These are phyloP conservation scores for Actinostola sp. DNA, from an alignment of 92 coral and sea anemone genomes.

Conservation along the genomic window DNA sequence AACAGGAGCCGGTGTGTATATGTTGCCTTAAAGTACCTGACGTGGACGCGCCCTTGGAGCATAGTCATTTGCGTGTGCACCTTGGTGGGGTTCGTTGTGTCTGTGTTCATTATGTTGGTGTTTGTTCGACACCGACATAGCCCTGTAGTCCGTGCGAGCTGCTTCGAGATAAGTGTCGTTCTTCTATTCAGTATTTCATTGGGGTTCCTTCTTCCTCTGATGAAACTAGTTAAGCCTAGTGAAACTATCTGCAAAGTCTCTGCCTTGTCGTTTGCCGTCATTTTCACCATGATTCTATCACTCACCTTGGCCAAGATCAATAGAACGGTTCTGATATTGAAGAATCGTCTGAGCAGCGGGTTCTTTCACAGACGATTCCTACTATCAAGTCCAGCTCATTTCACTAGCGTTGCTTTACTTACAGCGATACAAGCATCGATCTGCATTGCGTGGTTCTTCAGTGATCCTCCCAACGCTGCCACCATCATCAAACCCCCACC, in stretches of 20 bases:
- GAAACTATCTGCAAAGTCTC: slow-evolving; percentile 54
- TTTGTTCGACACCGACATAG: slow-evolving; percentile 63
- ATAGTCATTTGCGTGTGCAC: slow-evolving; percentile 43
- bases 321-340: slow-evolving; percentile 66
- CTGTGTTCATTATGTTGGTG: slow-evolving; percentile 46
- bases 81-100: slow-evolving; percentile 41
- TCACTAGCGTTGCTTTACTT: slow-evolving; percentile 39
- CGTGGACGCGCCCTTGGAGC: slow-evolving; percentile 66
- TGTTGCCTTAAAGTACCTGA: slow-evolving; percentile 59
- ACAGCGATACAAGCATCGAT: slow-evolving; percentile 53
- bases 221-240: slow-evolving; percentile 68
- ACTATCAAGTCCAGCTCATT: slow-evolving; percentile 46
- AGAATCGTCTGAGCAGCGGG: background rate
- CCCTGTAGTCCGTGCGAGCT: slow-evolving; percentile 83
- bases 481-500: slow-evolving; percentile 50
- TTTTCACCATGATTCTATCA: slow-evolving; percentile 59
- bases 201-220: slow-evolving; percentile 70
- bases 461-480: slow-evolving; percentile 38
- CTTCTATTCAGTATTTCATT: slow-evolving; percentile 61
- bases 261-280: slow-evolving; percentile 61
- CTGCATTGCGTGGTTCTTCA: slow-evolving; percentile 53
- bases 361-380: slow-evolving; percentile 12
- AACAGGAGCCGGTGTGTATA: slow-evolving; percentile 59
- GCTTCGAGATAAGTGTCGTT: slow-evolving; percentile 72
- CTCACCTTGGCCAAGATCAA: slow-evolving; percentile 76